Percentiles rank a stretch among this genome's conserved stretches.
phyloP scores from a whole-genome alignment of 2,888 invertebrate species.

The Trichopria drosophilae region DNA sequence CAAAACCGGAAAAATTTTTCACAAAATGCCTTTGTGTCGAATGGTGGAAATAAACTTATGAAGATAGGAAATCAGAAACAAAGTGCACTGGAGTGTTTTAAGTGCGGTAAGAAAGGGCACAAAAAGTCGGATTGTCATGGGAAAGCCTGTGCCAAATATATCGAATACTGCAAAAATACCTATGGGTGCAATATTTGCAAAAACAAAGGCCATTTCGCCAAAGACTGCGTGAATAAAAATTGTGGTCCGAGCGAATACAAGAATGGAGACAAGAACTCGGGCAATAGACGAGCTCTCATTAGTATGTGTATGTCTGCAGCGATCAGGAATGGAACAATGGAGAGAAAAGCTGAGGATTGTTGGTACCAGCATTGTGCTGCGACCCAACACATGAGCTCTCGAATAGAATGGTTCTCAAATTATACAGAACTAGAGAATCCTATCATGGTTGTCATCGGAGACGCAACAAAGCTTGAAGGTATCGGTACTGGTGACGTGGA shows the following conservation, averaged over 20 bases:
- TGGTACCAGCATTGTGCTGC: slow-evolving; percentile 23
- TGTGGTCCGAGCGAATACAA: slow-evolving; percentile 19
- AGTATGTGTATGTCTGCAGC: slow-evolving; percentile 2
- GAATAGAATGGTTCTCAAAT: slow-evolving; percentile 13
- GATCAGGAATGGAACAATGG: background rate
- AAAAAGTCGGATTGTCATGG: slow-evolving; percentile 23
- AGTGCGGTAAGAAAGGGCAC: slow-evolving; percentile 28
- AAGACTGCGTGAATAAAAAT: too few species aligned
- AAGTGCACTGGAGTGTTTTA: slow-evolving; percentile 27
- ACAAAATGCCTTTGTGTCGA: too few species aligned
- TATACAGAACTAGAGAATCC: slow-evolving; percentile 1
- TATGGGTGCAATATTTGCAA: slow-evolving; percentile 34
- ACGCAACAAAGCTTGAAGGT: slow-evolving; percentile 37
- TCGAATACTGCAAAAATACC: slow-evolving; percentile 34
- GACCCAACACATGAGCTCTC: slow-evolving; percentile 16
- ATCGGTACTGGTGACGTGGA: slow-evolving; percentile 38
- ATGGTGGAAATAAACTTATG: too few species aligned
- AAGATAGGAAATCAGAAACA: slow-evolving; percentile 22
- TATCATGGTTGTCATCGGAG: too few species aligned
- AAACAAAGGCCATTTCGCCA: too few species aligned
- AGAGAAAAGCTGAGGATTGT: background rate
- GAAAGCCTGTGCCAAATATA: too few species aligned
- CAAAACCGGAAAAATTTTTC: too few species aligned
- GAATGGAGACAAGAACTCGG: background rate
- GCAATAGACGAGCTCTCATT: slow-evolving; percentile 5